Base-by-base conservation (phyloP, 2,888 invertebrate genomes). In the Syritta pipiens region DNA sequence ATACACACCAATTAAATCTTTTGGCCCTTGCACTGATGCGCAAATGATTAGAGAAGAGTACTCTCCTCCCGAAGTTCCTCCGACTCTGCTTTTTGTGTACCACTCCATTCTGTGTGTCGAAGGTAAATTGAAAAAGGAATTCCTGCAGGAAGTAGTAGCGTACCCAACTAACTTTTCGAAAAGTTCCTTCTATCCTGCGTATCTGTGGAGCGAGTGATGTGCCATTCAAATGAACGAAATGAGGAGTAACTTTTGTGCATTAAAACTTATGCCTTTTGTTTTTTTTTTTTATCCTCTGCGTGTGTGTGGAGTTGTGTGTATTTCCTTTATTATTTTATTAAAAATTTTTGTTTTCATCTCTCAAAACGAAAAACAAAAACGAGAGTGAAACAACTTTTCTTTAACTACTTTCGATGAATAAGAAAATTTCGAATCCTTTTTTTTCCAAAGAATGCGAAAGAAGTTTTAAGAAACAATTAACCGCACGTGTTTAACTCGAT, bases 331-430 rank as follows among this genome's bases (percentile, higher is more conserved):
- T 37, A 17, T 44, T 53, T 37, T 44, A 7, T 51, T n/a, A 20
- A 10, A 6, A 1, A 30, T 9, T 24, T 51, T 17, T 17, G 2
- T 22, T 5, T 26, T 24, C 7, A 10, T 46, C 53, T 51, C 7
- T 20, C 3, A 20, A 20, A 7, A 48, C 10, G 20, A 55, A 24
- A 42, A 46, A 32, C 51, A 5, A 68, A 67, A 72, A n/a, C n/a
- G n/a, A n/a, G n/a, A n/a, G n/a, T n/a, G n/a, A n/a, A n/a, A n/a
- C n/a, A n/a, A n/a, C 37, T 62, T 68, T 79, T 68, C 79, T 79
- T 79, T 79, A 62, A 68, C 79, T 79, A 79, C 79, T 74, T 79
- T 79, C 79, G 79, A 63, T 69, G 48, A n/a, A n/a, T n/a, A 37
- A 49, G 42, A 57, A 69, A 46, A 68, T 26, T 51, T 44, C 19